Evolutionary conservation across 2,797 vertebrate genomes (phyloP).

Genomic region (Odontamblyopus rebecca): DNA sequence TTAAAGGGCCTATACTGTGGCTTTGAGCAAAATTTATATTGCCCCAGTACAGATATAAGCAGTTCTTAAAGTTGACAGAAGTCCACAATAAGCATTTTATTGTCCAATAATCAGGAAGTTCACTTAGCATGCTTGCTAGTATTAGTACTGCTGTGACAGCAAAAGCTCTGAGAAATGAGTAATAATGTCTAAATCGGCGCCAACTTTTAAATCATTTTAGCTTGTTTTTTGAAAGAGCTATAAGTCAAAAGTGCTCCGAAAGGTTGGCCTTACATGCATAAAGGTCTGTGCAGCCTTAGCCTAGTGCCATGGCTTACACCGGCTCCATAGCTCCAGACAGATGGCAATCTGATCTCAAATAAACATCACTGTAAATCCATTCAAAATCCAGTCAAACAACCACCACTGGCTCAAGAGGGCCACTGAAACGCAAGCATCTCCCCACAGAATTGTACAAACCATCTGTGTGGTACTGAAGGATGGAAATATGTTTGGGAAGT

Average conservation of each 20-base stretch:
- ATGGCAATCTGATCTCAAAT: conserved; percentile 62
- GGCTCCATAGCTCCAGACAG: conserved; percentile 48
- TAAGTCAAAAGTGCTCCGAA: conserved; percentile 15
- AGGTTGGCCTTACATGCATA: conserved; percentile 15
- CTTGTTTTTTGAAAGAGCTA: conserved; percentile 25
- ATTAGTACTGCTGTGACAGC: too few relatives aligned
- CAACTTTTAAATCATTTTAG: conserved; percentile 25
- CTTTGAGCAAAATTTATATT: too few relatives aligned
- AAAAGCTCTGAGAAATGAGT: too few relatives aligned
- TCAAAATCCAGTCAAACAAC: conserved; percentile 41
- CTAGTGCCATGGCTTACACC: conserved; percentile 17
- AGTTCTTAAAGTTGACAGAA: too few relatives aligned
- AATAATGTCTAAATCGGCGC: conserved; percentile 1
- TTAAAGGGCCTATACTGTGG: too few relatives aligned
- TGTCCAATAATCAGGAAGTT: too few relatives aligned
- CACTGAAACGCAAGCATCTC: conserved; percentile 36
- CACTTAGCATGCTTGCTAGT: too few relatives aligned
- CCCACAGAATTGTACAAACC: conserved; percentile 42
- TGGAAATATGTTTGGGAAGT: conserved; percentile 57
- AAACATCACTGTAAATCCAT: conserved; percentile 51
- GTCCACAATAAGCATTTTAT: too few relatives aligned
- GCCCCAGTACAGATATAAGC: too few relatives aligned
- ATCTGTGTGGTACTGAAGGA: conserved; percentile 50
- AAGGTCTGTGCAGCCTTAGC: conserved; percentile 32
- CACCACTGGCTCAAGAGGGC: conserved; percentile 51